phyloP scores from a whole-genome alignment of 92 coral and sea anemone genomes.

The Meandrina meandrites region DNA sequence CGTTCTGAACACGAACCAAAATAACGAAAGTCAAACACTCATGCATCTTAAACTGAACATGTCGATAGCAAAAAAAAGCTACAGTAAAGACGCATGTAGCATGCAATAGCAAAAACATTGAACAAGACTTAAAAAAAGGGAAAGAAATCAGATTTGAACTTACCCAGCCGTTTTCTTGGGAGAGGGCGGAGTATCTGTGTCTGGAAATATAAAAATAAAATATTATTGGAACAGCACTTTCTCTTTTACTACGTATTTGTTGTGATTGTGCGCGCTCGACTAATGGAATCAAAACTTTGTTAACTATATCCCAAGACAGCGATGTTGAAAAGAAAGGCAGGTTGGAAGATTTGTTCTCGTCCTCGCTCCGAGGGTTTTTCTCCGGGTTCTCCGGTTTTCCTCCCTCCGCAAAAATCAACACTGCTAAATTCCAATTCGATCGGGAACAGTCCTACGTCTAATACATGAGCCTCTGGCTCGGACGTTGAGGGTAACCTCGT shows the following conservation, averaged over 20 bases:
- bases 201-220: slow-evolving; percentile 11
- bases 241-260: neutral
- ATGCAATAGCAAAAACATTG: neutral
- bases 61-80: neutral
- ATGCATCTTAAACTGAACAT: neutral
- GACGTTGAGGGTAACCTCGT: too few species aligned
- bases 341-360: too few species aligned
- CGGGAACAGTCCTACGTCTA: too few species aligned
- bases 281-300: too few species aligned
- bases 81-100: neutral
- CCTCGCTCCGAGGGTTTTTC: too few species aligned
- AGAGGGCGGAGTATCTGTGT: slow-evolving; percentile 20
- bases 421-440: too few species aligned
- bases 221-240: neutral
- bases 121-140: neutral
- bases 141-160: neutral
- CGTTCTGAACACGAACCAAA: slow-evolving; percentile 41
- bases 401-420: too few species aligned
- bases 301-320: too few species aligned
- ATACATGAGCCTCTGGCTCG: too few species aligned
- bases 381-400: too few species aligned
- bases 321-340: too few species aligned
- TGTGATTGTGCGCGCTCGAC: neutral
- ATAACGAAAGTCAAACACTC: slow-evolving; percentile 10
- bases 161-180: slow-evolving; percentile 59